These are phyloP conservation scores for Argentina silus DNA, from an alignment of 2,797 vertebrate species.

Conservation along the genomic window DNA sequence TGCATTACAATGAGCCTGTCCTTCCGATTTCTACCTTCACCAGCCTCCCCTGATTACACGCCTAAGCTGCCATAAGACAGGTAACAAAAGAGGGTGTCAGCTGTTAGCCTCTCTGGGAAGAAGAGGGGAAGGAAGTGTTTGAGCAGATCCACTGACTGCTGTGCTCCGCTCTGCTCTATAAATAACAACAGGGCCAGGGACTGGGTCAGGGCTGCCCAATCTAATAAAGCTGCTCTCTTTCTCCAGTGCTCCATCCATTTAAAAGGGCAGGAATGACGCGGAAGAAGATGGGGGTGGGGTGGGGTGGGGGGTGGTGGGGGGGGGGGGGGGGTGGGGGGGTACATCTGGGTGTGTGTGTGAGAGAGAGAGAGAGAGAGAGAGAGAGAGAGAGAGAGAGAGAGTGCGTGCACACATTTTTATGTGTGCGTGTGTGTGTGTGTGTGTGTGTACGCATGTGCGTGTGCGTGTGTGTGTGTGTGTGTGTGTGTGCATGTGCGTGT, in stretches of 20 bases:
- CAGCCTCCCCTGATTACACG: neutral
- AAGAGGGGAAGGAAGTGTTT: constrained; percentile 47
- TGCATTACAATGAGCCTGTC: too few relatives aligned
- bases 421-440: too few relatives aligned
- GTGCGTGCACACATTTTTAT: too few relatives aligned
- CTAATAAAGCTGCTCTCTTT: constrained; percentile 64
- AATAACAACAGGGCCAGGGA: constrained; percentile 56
- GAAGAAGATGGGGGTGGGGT: constrained; percentile 24
- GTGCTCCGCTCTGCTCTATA: constrained; percentile 44
- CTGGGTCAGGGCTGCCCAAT: constrained; percentile 55
- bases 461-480: constrained; percentile 23
- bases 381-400: neutral
- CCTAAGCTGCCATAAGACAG: neutral
- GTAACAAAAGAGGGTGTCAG: constrained; percentile 40
- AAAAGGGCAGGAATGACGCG: constrained; percentile 65
- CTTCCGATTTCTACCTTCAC: neutral
- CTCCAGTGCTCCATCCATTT: constrained; percentile 43
- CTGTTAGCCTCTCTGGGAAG: constrained; percentile 24
- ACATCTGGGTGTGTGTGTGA: neutral
- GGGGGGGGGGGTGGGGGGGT: neutral
- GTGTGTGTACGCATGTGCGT: neutral
- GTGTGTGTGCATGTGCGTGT: constrained; percentile 9
- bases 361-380: neutral
- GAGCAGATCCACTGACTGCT: neutral
- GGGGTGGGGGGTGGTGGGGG: neutral